Evolutionary conservation across 2,888 invertebrate genomes (phyloP).

Genomic region (Drosophila infuscata): DNA sequence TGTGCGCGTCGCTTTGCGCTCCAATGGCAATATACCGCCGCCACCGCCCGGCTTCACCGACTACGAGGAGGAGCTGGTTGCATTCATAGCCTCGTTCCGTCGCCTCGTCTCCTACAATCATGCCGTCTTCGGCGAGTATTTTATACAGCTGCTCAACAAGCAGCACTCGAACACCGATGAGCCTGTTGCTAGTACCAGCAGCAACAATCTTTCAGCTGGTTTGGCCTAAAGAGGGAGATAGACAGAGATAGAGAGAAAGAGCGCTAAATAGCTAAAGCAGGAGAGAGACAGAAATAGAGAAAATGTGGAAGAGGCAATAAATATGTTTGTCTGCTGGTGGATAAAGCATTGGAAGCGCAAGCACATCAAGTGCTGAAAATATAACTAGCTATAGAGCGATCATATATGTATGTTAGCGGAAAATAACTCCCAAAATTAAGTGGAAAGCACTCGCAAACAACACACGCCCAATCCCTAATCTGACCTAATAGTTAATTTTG

Average conservation of each 20-base stretch:
- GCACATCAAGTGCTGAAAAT: slow-evolving; percentile 12
- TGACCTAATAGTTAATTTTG: slow-evolving; percentile 8
- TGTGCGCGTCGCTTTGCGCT: slow-evolving; percentile 79
- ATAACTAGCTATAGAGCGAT: neutral
- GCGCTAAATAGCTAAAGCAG: neutral
- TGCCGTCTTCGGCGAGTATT: slow-evolving; percentile 84
- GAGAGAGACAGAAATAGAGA: neutral
- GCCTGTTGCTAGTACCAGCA: slow-evolving; percentile 19
- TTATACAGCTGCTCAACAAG: slow-evolving; percentile 77
- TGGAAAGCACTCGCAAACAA: slow-evolving; percentile 6
- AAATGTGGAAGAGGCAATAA: neutral
- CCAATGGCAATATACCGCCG: slow-evolving; percentile 65
- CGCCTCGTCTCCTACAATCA: slow-evolving; percentile 84
- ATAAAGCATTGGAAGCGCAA: slow-evolving; percentile 27
- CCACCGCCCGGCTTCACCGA: slow-evolving; percentile 83
- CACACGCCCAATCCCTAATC: neutral
- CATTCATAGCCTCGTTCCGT: slow-evolving; percentile 81
- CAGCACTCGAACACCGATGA: slow-evolving; percentile 19
- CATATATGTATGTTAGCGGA: slow-evolving; percentile 3
- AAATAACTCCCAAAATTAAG: neutral
- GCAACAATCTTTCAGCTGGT: slow-evolving; percentile 1
- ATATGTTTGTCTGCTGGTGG: slow-evolving; percentile 2
- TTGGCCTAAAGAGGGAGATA: slow-evolving; percentile 37
- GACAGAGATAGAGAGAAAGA: neutral
- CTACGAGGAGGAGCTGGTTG: slow-evolving; percentile 82